Evolutionary conservation across 2,888 invertebrate genomes (phyloP), one percentile per base, ranked within the genome.

Genomic region (Phorcus lineatus): DNA sequence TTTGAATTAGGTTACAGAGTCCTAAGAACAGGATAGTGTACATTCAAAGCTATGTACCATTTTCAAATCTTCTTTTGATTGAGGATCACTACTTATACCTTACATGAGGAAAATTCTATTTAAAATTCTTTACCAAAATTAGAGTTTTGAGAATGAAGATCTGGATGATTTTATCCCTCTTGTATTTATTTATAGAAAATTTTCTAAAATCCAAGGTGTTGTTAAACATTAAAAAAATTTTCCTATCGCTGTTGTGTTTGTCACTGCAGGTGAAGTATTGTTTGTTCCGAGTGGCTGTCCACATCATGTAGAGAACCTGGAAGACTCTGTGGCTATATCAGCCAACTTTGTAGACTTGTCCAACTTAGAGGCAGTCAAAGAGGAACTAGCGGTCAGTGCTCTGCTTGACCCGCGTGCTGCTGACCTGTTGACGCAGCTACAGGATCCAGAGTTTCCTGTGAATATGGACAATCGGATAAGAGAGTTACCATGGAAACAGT

Each of bases 271-370:
- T 74, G 91, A 92, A 19, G 77, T 92, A 17, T 83, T 92, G 62
- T 92, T 91, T 86, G 91, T 92, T 2, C 92, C 92, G 19, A 87
- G 89, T 53, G 91, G 91, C 19, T 90, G 90, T 77, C 91, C 92
- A 6, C 92, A 92, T 79, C 83, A 87, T 67, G 91, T 92, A 16
- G 88, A 91, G 75, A 92, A 91, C 77, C 81, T 91, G 55, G 90
- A 89, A 75, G 82, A 82, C 22, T 88, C 90, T 0, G 74, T 92
- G 19, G 92, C 92, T n/a, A 90, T 92, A 54, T 91, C 91, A n/a
- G 89, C 88, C 22, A 92, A 92, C 82, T 90, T 89, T 87, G 91
- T 92, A 6, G 90, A 91, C 80, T 81, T 87, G 6, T 89, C 91
- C 22, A 92, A 92, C 81, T 83, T 90, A 62, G 74, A 82, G 6